Conservation (phyloP, 1,140 invertebrate genomes). For the Halictus rubicundus region DNA sequence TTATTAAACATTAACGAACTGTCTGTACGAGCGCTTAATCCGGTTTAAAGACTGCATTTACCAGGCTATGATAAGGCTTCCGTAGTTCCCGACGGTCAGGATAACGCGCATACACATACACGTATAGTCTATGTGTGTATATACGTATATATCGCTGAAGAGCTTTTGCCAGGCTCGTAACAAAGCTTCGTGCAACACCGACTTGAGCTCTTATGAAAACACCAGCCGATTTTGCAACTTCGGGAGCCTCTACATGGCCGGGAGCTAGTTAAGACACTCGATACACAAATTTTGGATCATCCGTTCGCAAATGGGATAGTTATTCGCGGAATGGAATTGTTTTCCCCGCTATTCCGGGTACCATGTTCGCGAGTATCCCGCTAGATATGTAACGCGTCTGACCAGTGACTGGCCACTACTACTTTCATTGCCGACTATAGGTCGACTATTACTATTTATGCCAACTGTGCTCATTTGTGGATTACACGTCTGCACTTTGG, state of each 20-base stretch:
- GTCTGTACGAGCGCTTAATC: conserved; percentile 28
- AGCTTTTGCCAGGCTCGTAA: background rate
- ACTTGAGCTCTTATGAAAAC: background rate
- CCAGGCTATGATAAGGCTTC: conserved; percentile 26
- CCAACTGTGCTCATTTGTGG: no score
- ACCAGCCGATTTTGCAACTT: background rate
- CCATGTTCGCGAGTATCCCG: background rate
- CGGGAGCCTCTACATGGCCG: background rate
- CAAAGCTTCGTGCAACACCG: background rate
- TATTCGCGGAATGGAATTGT: background rate
- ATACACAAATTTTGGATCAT: background rate
- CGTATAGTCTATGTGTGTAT: no score
- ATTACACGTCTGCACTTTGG: no score
- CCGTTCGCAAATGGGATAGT: background rate
- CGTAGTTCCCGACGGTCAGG: background rate
- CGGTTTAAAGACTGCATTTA: conserved; percentile 39
- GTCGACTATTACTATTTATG: no score
- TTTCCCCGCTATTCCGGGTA: no score
- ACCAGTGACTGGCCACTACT: background rate
- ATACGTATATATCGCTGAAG: background rate
- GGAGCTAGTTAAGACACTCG: background rate
- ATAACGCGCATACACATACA: background rate
- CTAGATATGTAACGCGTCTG: background rate
- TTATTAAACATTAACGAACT: conserved; percentile 46
- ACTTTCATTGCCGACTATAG: background rate